Conservation (phyloP, 1,140 invertebrate genomes). For the Lysiphlebus fabarum region DNA sequence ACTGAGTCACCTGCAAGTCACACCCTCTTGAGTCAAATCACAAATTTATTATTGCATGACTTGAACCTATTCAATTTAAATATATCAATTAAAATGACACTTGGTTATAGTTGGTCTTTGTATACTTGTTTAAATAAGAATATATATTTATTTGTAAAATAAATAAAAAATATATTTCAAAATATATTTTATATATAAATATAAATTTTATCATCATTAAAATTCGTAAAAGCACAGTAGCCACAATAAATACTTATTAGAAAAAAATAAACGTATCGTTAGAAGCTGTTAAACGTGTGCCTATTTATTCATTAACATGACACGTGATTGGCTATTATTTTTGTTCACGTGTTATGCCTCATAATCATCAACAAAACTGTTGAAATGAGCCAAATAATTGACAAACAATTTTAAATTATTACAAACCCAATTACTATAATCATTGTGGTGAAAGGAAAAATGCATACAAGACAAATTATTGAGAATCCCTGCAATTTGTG, state of each 20-base stretch:
- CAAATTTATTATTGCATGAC: slow-evolving; percentile 2
- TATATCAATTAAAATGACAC: no score
- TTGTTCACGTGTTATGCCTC: no score
- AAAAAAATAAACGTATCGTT: slow-evolving; percentile 20
- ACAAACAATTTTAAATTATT: no score
- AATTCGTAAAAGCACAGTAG: no score
- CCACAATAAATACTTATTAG: background rate
- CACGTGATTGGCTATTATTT: slow-evolving; percentile 3
- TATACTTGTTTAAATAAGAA: no score
- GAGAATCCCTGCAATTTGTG: slow-evolving; percentile 41
- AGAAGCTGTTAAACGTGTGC: slow-evolving; percentile 17
- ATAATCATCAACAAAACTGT: background rate
- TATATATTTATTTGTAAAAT: no score
- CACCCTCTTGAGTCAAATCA: slow-evolving; percentile 11
- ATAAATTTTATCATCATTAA: no score
- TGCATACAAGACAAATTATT: slow-evolving; percentile 27
- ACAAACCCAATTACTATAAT: no score
- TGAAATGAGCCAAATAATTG: background rate
- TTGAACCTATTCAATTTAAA: no score
- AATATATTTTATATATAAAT: no score
- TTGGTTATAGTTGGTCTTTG: no score
- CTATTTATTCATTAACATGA: slow-evolving; percentile 3
- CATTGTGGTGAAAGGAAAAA: slow-evolving; percentile 12
- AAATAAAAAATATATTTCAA: no score
- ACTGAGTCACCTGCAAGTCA: slow-evolving; percentile 33